These are phyloP conservation scores for Psittacara wagleri DNA, from an alignment of 2,113 vertebrate genomes.

Conservation along the genomic window DNA sequence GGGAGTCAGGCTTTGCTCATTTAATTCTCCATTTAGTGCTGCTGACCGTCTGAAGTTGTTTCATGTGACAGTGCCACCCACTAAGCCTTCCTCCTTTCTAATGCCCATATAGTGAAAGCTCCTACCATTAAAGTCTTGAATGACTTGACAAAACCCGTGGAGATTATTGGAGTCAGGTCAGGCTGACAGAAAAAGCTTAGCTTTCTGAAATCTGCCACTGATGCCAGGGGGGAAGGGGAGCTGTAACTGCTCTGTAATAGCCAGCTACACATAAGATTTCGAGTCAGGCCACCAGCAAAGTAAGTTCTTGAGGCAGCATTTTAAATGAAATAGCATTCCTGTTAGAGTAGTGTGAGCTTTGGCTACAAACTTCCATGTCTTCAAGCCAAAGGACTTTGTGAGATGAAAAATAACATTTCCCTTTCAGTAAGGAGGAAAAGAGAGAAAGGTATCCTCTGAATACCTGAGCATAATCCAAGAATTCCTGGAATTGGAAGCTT, in stretches of 20 bases:
- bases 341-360: not conserved
- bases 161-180: not conserved
- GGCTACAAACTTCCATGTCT: not conserved
- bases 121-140: not conserved
- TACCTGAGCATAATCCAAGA: not conserved
- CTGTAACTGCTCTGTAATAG: not conserved
- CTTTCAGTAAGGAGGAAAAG: not conserved
- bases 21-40: not conserved
- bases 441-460: not conserved
- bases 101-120: not conserved
- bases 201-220: not conserved
- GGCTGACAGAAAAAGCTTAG: not conserved
- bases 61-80: not conserved
- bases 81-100: not conserved
- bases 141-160: not conserved
- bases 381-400: not conserved
- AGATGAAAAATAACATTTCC: not conserved
- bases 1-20: not conserved
- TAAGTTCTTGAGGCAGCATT: not conserved
- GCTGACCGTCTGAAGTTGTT: not conserved
- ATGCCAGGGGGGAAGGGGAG: not conserved
- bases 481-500: not conserved
- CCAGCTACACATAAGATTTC: not conserved
- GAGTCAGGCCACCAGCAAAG: not conserved
- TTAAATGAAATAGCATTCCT: not conserved